phyloP scores from a whole-genome alignment of 2,113 vertebrate species.

The Formicarius rufipectus region DNA sequence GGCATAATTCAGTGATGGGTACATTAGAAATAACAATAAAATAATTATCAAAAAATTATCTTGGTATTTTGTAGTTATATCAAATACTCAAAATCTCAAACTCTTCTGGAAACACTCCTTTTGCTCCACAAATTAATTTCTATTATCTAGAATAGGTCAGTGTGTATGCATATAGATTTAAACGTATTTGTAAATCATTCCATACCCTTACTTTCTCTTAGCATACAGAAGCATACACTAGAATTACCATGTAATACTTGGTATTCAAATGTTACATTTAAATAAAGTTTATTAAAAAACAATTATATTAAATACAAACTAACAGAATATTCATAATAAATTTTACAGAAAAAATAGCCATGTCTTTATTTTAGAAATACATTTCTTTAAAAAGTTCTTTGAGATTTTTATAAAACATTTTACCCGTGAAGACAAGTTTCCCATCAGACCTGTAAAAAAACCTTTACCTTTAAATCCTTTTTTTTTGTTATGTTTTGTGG shows the following conservation, averaged over 20 bases:
- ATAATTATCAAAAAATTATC: not conserved
- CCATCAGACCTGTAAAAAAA: constrained; percentile 19
- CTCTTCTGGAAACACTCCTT: not conserved
- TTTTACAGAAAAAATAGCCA: constrained; percentile 62
- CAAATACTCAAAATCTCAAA: not conserved
- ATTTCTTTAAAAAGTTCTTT: constrained; percentile 44
- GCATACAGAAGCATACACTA: not conserved
- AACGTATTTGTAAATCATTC: not conserved
- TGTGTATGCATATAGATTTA: not conserved
- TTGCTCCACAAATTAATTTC: not conserved
- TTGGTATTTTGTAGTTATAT: not conserved
- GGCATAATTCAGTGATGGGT: constrained; percentile 16
- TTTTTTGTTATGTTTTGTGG: not conserved
- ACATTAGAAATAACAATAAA: not conserved
- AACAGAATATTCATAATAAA: constrained; percentile 56
- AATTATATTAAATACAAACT: constrained; percentile 71
- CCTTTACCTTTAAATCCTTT: not conserved
- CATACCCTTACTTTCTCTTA: not conserved
- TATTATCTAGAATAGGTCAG: not conserved
- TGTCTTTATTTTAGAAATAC: constrained; percentile 57
- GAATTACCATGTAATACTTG: constrained; percentile 35
- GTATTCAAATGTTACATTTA: constrained; percentile 56
- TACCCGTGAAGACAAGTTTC: constrained; percentile 50
- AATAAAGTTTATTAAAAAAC: constrained; percentile 72
- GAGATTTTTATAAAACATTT: constrained; percentile 60